Percentiles rank a stretch among this genome's conserved stretches.
Conservation (phyloP, 2,888 invertebrate genomes). For the Chloroclystis v-ata region DNA sequence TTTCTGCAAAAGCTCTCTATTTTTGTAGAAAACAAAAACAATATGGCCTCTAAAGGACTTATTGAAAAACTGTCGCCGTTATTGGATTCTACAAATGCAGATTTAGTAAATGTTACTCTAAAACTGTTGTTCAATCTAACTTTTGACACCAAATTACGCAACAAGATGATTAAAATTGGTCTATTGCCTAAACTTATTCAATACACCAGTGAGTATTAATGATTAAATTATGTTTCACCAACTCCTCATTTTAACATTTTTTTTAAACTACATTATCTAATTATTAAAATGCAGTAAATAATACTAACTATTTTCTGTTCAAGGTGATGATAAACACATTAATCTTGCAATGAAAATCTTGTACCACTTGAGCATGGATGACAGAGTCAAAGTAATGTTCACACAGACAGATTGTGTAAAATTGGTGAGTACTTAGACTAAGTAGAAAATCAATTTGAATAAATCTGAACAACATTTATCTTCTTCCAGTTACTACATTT, state of each 20-base stretch:
- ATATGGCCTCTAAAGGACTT: slow-evolving; percentile 89
- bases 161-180: slow-evolving; percentile 93
- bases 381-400: slow-evolving; percentile 94
- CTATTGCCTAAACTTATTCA: slow-evolving; percentile 93
- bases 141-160: slow-evolving; percentile 92
- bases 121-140: slow-evolving; percentile 96
- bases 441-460: no score
- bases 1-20: slow-evolving; percentile 97
- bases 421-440: slow-evolving; percentile 71
- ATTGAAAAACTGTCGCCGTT: slow-evolving; percentile 90
- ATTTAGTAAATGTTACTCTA: slow-evolving; percentile 89
- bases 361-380: slow-evolving; percentile 97
- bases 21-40: slow-evolving; percentile 95
- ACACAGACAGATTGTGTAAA: slow-evolving; percentile 96
- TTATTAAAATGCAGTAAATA: no score
- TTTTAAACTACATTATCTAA: no score
- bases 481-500: no score
- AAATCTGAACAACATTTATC: no score
- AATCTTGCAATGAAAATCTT: slow-evolving; percentile 87
- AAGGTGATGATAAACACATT: slow-evolving; percentile 87
- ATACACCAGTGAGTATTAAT: slow-evolving; percentile 88
- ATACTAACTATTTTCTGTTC: slow-evolving; percentile 32
- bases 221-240: no score
- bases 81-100: slow-evolving; percentile 81
- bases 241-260: no score